Percentiles rank a stretch among this genome's conserved stretches.
These are phyloP conservation scores for Dipodomys ordii DNA, from an alignment of 2,113 vertebrate genomes.

Conservation along the genomic window DNA sequence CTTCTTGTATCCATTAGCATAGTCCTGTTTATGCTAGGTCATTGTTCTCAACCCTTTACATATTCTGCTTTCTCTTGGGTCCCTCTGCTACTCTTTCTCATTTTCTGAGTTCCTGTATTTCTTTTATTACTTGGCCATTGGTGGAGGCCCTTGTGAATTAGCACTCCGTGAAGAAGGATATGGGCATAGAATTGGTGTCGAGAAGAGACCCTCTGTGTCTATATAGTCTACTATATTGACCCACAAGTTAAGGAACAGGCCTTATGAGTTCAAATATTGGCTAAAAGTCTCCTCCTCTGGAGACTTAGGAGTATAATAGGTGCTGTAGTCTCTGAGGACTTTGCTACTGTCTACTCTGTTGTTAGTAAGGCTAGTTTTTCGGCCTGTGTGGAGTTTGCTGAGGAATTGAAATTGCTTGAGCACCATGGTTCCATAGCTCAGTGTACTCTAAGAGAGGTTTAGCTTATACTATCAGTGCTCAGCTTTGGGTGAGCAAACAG, in stretches of 20 bases:
- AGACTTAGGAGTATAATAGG: neutral
- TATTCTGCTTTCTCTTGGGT: neutral
- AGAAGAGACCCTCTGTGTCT: neutral
- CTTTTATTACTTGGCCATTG: neutral
- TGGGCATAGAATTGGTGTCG: neutral
- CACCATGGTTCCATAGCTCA: rapidly evolving
- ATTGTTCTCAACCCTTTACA: neutral
- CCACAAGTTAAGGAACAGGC: neutral
- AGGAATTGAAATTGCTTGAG: neutral
- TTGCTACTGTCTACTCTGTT: too few relatives aligned
- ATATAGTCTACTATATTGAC: rapidly evolving
- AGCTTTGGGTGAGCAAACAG: neutral
- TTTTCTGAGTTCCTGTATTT: neutral
- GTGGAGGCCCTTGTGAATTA: neutral
- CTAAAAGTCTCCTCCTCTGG: neutral
- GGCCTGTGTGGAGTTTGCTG: rapidly evolving
- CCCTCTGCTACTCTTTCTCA: neutral
- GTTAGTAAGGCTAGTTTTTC: neutral
- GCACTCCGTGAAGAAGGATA: neutral
- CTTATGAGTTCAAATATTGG: neutral
- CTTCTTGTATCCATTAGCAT: neutral
- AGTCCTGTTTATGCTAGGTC: neutral
- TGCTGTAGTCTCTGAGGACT: too few relatives aligned
- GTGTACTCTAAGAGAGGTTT: neutral
- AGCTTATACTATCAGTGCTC: neutral